Evolutionary conservation across 2,797 vertebrate species (phyloP), one percentile per base, ranked within the genome.

Genomic region (Naso thynnoides): DNA sequence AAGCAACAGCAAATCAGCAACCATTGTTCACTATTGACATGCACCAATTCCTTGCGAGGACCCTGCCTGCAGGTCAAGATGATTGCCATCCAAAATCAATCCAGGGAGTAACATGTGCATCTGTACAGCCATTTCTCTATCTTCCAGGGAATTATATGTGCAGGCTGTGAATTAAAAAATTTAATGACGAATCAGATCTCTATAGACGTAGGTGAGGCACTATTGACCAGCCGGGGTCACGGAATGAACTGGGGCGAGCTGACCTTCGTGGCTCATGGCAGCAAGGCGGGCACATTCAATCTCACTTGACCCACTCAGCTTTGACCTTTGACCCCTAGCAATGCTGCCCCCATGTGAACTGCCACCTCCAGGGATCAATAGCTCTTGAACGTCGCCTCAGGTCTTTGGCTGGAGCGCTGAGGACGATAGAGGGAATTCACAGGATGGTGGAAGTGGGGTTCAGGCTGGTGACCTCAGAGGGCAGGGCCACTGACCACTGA

Each of bases 21-120:
- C 78, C 71, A 87, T 92, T 93, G 91, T 91, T 83, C 67, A 29
- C 59, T 86, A 89, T 92, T 65, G 89, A 92, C 81, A 26, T 64
- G 45, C 57, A 70, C 47, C 77, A 63, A 71, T 88, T 76, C 84
- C 76, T 56, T 13, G 70, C 81, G 41, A 58, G 56, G 38, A 47
- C 70, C 48, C 65, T 50, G 75, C 69, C 82, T 60, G 76, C 76
- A 77, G 84, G 84, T 88, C 87, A 86, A 87, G 82, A 92, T 86
- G 89, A 92, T 88, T 73, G 78, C 81, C 84, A 90, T 89, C 87
- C 78, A 88, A 88, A 93, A 93, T 93, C 92, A 91, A 93, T 93
- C 53, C 11, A 7, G 76, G 44, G 81, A 82, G 78, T 56, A 85
- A 77, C 53, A 4, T n/a, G 38, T 77, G 81, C 87, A 82, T 90